These are phyloP conservation scores for Axea sp. DNA, from an alignment of 2,888 invertebrate genomes.

Conservation along the genomic window DNA sequence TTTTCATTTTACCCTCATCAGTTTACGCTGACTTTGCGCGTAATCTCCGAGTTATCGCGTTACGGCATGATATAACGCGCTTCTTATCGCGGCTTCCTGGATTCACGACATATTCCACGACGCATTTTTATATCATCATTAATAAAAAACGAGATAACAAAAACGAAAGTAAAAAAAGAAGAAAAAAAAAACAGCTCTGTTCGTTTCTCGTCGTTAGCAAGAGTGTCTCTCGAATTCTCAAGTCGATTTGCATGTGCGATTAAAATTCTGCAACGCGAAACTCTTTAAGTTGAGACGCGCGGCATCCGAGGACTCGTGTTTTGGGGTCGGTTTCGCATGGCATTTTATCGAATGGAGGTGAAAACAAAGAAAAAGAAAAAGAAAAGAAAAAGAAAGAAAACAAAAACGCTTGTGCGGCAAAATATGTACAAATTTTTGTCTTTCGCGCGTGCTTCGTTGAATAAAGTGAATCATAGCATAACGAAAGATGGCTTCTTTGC, in stretches of 20 bases:
- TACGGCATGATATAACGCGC: conserved; percentile 36
- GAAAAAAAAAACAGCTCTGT: background rate
- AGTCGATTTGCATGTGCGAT: conserved; percentile 5
- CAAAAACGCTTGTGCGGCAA: conserved; percentile 9
- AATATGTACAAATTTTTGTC: conserved; percentile 16
- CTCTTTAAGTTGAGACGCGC: conserved; percentile 6
- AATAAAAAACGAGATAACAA: background rate
- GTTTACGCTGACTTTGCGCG: conserved; percentile 47
- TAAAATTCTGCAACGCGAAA: background rate
- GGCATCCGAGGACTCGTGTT: background rate
- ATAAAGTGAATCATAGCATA: conserved; percentile 36
- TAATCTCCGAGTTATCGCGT: conserved; percentile 39
- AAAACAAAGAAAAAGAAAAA: too few species aligned
- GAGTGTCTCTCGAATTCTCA: background rate
- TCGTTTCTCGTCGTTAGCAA: conserved; percentile 1
- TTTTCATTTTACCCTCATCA: conserved; percentile 39
- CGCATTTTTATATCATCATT: background rate
- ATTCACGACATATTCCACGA: conserved; percentile 38
- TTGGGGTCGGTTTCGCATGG: conserved; percentile 21
- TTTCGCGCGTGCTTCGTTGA: conserved; percentile 14
- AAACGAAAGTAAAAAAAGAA: background rate
- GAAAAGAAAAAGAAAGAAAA: too few species aligned
- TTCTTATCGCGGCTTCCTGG: conserved; percentile 49
- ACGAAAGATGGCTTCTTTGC: conserved; percentile 16
- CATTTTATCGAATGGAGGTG: conserved; percentile 7